phyloP scores from a whole-genome alignment of 1,140 invertebrate species.

The Camponotus floridanus region DNA sequence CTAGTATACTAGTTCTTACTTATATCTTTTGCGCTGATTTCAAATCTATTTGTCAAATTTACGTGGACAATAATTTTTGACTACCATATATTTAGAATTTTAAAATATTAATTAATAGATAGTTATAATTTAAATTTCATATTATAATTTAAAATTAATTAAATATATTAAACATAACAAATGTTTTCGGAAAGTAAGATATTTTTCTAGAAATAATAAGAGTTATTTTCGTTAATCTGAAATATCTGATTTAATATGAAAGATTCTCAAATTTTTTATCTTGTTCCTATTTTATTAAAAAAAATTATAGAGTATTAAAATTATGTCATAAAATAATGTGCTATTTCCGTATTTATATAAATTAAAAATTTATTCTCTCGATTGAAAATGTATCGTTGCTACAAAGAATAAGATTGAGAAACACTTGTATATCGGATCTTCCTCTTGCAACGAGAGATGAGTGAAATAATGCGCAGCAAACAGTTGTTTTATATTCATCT shows the following conservation, averaged over 20 bases:
- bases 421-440: neutral
- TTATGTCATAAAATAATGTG: neutral
- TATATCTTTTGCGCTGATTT: too few relatives aligned
- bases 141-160: too few relatives aligned
- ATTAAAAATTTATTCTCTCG: neutral
- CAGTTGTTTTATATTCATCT: constrained; percentile 39
- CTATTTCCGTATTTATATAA: neutral
- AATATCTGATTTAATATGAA: neutral
- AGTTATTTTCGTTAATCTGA: neutral
- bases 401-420: neutral
- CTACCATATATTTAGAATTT: too few relatives aligned
- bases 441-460: neutral
- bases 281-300: neutral
- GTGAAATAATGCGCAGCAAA: neutral
- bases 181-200: neutral
- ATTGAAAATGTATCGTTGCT: neutral
- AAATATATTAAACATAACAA: too few relatives aligned
- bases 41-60: too few relatives aligned
- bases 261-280: neutral
- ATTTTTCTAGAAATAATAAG: neutral
- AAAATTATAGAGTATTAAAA: neutral
- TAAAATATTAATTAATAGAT: too few relatives aligned
- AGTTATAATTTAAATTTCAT: too few relatives aligned
- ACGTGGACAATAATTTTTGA: too few relatives aligned
- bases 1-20: too few relatives aligned